Base-by-base conservation (phyloP, 2,113 vertebrate genomes). In the Bufo bufo region DNA sequence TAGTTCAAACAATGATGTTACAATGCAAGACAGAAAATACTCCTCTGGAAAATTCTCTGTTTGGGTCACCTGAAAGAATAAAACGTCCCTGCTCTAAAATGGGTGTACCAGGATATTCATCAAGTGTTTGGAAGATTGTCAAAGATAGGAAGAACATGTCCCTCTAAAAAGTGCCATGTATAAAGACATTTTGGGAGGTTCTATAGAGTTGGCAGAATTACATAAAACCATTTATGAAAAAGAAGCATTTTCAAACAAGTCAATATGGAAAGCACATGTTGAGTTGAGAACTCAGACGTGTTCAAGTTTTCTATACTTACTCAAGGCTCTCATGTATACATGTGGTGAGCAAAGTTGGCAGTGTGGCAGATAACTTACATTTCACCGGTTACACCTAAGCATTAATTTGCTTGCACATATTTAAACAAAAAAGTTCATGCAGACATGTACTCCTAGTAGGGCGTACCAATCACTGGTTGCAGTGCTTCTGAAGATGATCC, bases 41-140 rank as follows among this genome's bases (percentile, higher is more conserved):
- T 45, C 45, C 2, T 52, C 75, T 75, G 72, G 10, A 20, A 77
- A 6, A 80, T 17, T 58, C 5, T 33, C 54, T 33, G 12, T 23
- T 8, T 23, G 7, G 47, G 81, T 83, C 11, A 45, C 83, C 66
- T 45, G 83, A 54, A 54, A 80, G 52, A 56, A 17, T 50, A 82
- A 49, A 80, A 33, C 3, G 20, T 49, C 45, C 17, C 82, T 19
- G 23, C 23, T 33, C 82, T 10, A 11, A 69, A 9, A 82, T 33
- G 20, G 33, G 56, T 47, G 33, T 45, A 59, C 54, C 71, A 12
- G n/a, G 17, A 4, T 20, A 47, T 47, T 45, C 14, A 19, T 65
- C 12, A 77, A 14, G 13, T 80, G 33, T 65, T 52, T 69, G 23
- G 47, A 20, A 20, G 85, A 86, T 86, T 86, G 85, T 86, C 85